A percentile compares a stretch with the other conserved stretches of the same genome.
These are phyloP conservation scores for Epinotia demarniana DNA, from an alignment of 2,888 invertebrate genomes.

Conservation along the genomic window DNA sequence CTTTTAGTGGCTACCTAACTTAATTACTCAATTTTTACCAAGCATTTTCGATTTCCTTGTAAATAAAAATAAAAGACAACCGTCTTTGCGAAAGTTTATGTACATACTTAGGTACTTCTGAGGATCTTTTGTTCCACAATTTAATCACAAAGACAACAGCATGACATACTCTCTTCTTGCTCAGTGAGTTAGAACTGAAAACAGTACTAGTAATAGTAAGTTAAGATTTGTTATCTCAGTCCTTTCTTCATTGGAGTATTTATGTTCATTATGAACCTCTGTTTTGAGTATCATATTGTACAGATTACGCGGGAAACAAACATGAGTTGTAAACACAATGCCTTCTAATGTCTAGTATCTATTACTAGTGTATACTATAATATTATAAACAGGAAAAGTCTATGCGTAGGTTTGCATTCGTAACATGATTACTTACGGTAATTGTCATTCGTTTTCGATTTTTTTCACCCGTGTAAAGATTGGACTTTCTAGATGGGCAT, in stretches of 20 bases:
- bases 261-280: not conserved
- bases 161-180: not conserved
- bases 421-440: too few relatives aligned
- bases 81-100: not conserved
- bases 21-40: not conserved
- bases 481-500: too few relatives aligned
- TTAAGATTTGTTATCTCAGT: not conserved
- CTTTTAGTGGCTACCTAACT: conserved; percentile 2
- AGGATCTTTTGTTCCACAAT: too few relatives aligned
- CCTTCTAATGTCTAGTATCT: not conserved
- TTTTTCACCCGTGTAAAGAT: too few relatives aligned
- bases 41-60: not conserved
- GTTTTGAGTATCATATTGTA: not conserved
- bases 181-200: not conserved
- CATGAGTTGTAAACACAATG: not conserved
- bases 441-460: too few relatives aligned
- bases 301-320: not conserved
- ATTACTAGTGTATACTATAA: too few relatives aligned
- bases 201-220: not conserved
- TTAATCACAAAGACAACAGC: too few relatives aligned
- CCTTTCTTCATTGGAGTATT: not conserved
- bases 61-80: not conserved
- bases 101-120: too few relatives aligned
- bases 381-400: too few relatives aligned
- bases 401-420: too few relatives aligned